These are phyloP conservation scores for Calliphora vicina DNA, from an alignment of 1,140 invertebrate species.

Conservation along the genomic window DNA sequence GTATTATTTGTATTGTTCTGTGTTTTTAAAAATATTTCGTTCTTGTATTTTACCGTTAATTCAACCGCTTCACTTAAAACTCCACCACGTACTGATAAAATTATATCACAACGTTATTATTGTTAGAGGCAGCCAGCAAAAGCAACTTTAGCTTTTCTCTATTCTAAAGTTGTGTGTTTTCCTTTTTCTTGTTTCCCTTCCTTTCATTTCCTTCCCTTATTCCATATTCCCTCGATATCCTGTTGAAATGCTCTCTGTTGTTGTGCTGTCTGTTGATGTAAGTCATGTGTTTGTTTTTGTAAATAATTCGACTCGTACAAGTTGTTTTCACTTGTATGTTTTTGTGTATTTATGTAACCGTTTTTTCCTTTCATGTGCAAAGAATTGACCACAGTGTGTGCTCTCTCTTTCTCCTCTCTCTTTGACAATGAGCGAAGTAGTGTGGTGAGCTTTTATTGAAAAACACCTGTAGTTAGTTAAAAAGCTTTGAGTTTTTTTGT, in stretches of 20 bases:
- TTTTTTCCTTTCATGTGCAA: neutral
- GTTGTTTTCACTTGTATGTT: constrained; percentile 23
- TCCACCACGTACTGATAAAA: constrained; percentile 27
- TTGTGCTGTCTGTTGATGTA: neutral
- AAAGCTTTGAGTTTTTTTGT: neutral
- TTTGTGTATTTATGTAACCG: constrained; percentile 24
- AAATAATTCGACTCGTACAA: constrained; percentile 22
- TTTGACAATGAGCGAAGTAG: neutral
- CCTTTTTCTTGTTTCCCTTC: neutral
- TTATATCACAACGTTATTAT: constrained; percentile 25
- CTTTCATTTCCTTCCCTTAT: neutral
- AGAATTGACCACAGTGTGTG: neutral
- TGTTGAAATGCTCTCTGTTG: neutral
- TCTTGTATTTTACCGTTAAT: neutral
- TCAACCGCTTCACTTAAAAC: constrained; percentile 8
- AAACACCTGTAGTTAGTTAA: constrained; percentile 27
- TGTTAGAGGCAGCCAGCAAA: neutral
- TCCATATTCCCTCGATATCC: neutral
- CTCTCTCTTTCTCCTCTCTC: neutral
- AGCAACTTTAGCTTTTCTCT: neutral
- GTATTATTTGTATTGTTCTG: neutral
- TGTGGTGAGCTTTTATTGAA: neutral
- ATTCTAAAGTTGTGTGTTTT: neutral
- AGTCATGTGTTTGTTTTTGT: constrained; percentile 17
- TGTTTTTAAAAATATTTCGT: neutral